These are phyloP conservation scores for Hirtodrosophila duncani DNA, from an alignment of 2,888 invertebrate species.

Conservation along the genomic window DNA sequence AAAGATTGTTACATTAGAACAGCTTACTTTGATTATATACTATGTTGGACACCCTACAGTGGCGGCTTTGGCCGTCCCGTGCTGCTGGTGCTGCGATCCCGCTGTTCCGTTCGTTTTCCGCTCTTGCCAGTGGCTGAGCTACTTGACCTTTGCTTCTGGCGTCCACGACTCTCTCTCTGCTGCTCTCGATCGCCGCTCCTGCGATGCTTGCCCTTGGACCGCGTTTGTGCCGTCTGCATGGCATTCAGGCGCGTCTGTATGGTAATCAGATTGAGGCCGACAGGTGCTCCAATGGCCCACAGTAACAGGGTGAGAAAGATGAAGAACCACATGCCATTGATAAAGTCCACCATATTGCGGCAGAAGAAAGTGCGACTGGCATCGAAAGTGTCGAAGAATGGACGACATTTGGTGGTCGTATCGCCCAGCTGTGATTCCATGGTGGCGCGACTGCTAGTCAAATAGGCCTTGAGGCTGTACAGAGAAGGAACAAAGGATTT, in stretches of 20 bases:
- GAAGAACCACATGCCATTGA: slow-evolving; percentile 85
- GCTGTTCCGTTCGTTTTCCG: slow-evolving; percentile 22
- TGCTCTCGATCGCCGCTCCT: slow-evolving; percentile 41
- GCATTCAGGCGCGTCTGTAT: slow-evolving; percentile 72
- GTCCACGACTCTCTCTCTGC: slow-evolving; percentile 37
- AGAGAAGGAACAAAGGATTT: not conserved
- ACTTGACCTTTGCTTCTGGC: slow-evolving; percentile 24
- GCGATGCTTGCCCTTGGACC: slow-evolving; percentile 42
- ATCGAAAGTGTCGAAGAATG: slow-evolving; percentile 85
- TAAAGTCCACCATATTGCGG: slow-evolving; percentile 76
- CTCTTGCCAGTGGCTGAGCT: slow-evolving; percentile 20
- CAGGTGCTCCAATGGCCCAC: slow-evolving; percentile 82
- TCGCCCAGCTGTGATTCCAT: slow-evolving; percentile 82
- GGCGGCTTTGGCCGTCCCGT: slow-evolving; percentile 43
- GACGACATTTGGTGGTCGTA: slow-evolving; percentile 85
- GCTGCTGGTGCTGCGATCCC: slow-evolving; percentile 52
- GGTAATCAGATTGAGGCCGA: slow-evolving; percentile 81
- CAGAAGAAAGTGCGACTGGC: slow-evolving; percentile 81
- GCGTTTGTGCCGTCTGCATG: slow-evolving; percentile 50
- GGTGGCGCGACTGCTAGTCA: slow-evolving; percentile 84
- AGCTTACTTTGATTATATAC: not conserved
- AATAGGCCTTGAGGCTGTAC: slow-evolving; percentile 81
- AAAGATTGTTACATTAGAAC: too few species aligned
- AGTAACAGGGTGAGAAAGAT: slow-evolving; percentile 80
- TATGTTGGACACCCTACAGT: slow-evolving; percentile 48